Base-by-base conservation (phyloP, 2,113 vertebrate genomes). In the Melanerpes formicivorus region DNA sequence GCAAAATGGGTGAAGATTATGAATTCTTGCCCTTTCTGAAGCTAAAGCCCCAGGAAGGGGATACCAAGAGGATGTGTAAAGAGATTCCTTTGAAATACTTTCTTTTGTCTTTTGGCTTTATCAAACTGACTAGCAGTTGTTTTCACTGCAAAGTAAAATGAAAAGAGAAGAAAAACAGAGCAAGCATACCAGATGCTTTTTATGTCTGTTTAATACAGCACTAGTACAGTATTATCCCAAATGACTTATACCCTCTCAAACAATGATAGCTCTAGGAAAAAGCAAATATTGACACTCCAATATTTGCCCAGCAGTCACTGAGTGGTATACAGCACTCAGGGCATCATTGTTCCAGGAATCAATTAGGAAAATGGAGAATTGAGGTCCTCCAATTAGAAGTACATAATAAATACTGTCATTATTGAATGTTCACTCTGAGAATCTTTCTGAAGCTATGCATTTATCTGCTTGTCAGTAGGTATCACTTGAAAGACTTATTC, bases 271-370 rank as follows among this genome's bases (percentile, higher is more conserved):
- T 97, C 93, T 94, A 93, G 90, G 86, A 95, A 93, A 95, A 92
- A 96, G 82, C 95, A 97, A 98, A 98, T 97, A 97, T 97, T 97
- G 95, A 95, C 90, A 79, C 95, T 96, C 88, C 80, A 87, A 2
- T 97, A 96, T 97, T 98, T 97, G 86, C 87, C 90, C 84, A 96
- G 97, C 95, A 96, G 93, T 97, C 93, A 94, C 93, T 50, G 91
- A 94, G 92, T 27, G 9, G 92, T 93, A 90, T 87, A 96, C 82
- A 93, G 95, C 74, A 93, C 85, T 96, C 77, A 73, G 86, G 63
- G 76, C 26, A 21, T 89, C 91, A 95, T 62, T 96, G 90, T 96
- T 97, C 93, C 94, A 93, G 77, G 75, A 97, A 93, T 97, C 96
- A 97, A 97, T 97, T 96, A 98, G 91, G 80, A 90, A 97, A 97